phyloP scores from a whole-genome alignment of 2,113 vertebrate genomes.

The Zosterops borbonicus region DNA sequence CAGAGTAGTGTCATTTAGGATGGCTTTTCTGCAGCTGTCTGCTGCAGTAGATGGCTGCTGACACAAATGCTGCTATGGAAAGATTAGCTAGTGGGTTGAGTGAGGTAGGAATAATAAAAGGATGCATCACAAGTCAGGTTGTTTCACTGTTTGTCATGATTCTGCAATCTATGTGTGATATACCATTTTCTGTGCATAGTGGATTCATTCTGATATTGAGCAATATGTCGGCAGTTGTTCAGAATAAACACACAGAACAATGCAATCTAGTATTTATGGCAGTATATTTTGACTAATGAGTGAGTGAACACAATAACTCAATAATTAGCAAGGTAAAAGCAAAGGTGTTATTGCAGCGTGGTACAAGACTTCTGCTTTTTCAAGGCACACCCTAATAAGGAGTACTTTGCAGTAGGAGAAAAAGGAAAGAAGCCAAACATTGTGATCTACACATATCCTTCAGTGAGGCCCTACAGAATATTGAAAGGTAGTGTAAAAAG shows the following conservation, averaged over 20 bases:
- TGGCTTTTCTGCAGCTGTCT: background rate
- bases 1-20: background rate
- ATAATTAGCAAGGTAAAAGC: background rate
- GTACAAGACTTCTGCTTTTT: slow-evolving; percentile 54
- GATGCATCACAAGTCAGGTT: background rate
- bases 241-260: background rate
- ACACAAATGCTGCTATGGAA: background rate
- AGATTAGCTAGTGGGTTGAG: background rate
- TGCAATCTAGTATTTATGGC: background rate
- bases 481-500: slow-evolving; percentile 79
- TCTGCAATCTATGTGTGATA: background rate
- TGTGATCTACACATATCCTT: slow-evolving; percentile 89
- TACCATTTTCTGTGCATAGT: background rate
- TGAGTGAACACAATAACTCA: background rate
- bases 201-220: background rate
- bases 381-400: slow-evolving; percentile 83
- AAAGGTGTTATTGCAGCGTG: background rate
- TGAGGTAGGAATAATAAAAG: background rate
- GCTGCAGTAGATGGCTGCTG: background rate
- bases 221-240: background rate
- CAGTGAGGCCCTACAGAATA: slow-evolving; percentile 81
- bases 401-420: slow-evolving; percentile 86
- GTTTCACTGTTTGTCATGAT: background rate
- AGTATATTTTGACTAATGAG: background rate
- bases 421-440: slow-evolving; percentile 86